These are phyloP conservation scores for Morone saxatilis DNA, from an alignment of 2,113 vertebrate genomes.

Conservation along the genomic window DNA sequence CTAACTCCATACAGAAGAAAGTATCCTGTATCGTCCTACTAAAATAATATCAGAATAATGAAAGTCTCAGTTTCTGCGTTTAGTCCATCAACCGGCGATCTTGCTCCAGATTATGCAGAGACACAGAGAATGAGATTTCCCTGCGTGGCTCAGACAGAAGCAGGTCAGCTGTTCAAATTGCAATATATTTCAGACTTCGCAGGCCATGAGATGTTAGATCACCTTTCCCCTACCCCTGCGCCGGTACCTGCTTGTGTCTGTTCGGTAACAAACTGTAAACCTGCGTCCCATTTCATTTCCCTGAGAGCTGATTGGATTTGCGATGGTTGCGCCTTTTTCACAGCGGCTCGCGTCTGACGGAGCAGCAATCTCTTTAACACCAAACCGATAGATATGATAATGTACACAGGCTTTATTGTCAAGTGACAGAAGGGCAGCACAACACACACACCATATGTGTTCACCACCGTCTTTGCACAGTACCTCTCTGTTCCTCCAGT, in stretches of 20 bases:
- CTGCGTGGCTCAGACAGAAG: slow-evolving; percentile 31
- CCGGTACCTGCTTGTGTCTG: slow-evolving; percentile 63
- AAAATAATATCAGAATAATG: slow-evolving; percentile 58
- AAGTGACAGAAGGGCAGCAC: slow-evolving; percentile 72
- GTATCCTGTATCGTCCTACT: slow-evolving; percentile 7
- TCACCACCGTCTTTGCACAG: slow-evolving; percentile 24
- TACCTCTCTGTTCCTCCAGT: slow-evolving; percentile 32
- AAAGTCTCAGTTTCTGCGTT: slow-evolving; percentile 50
- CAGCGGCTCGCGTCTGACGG: slow-evolving; percentile 57
- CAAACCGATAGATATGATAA: slow-evolving; percentile 82
- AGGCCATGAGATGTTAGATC: slow-evolving; percentile 70
- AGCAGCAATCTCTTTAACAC: slow-evolving; percentile 80
- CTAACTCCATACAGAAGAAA: background rate
- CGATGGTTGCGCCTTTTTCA: slow-evolving; percentile 67
- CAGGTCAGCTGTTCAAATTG: slow-evolving; percentile 75
- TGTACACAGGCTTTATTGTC: slow-evolving; percentile 80
- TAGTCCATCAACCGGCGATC: slow-evolving; percentile 41
- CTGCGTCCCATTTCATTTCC: slow-evolving; percentile 80
- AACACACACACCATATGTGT: slow-evolving; percentile 34
- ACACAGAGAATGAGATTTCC: slow-evolving; percentile 63
- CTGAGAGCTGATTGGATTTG: slow-evolving; percentile 83
- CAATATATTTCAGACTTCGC: slow-evolving; percentile 68
- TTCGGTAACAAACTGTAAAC: slow-evolving; percentile 76
- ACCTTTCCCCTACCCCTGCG: slow-evolving; percentile 32
- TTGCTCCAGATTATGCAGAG: slow-evolving; percentile 65